Evolutionary conservation across 2,113 vertebrate genomes (phyloP), one percentile per base, ranked within the genome.

Genomic region (Burhinus bistriatus): DNA sequence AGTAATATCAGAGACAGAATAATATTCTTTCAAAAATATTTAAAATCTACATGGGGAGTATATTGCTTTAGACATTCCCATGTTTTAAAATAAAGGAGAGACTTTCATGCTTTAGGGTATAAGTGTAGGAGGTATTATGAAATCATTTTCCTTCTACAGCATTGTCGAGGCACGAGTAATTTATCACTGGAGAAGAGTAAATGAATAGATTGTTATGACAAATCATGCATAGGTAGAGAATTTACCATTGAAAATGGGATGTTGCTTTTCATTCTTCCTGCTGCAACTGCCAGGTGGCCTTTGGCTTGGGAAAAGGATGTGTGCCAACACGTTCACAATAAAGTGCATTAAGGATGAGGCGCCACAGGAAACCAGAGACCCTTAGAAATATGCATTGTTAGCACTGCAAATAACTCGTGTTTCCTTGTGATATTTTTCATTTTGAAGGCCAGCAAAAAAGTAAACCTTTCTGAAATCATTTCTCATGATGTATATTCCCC

Each of bases 231-330:
- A 75, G 68, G 62, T 64, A 90, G 90, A 81, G 59, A 90, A 80
- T 85, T 85, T 88, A 70, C 82, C 5, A 0, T 6, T 68, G 58
- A 73, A 93, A 80, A 38, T 25, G 54, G 38, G 58, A 77, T 54
- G 87, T 55, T 87, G 76, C 81, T 95, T 92, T 92, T 86, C 73
- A 18, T 81, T 90, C 79, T 96, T 96, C 71, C 87, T 86, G 89
- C 85, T 83, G 51, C 58, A 86, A 92, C 87, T 95, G 78, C 82
- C 93, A 93, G 75, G 89, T 90, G 94, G 78, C 78, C 93, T 87
- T 77, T 87, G 94, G 87, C 92, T 94, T 86, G 95, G 93, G 93
- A 90, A 88, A 94, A 94, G 89, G 91, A 94, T 77, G 75, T 88
- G 70, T 96, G 85, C 87, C 94, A 96, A 92, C 85, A 84, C 1